phyloP scores from a whole-genome alignment of 1,140 invertebrate genomes.

The Whitmania pigra region DNA sequence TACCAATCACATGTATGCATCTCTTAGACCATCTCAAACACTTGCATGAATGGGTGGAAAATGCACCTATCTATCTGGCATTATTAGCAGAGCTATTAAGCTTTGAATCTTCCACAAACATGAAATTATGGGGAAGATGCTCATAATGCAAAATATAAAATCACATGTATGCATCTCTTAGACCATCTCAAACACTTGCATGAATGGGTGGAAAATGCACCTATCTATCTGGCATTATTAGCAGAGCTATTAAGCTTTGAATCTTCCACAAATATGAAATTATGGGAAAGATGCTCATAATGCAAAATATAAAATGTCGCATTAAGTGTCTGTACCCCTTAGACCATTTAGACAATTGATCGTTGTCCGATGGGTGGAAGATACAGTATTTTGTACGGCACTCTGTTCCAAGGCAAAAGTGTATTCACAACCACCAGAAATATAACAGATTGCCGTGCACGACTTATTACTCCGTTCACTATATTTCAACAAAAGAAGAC shows the following conservation, averaged over 20 bases:
- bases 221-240: not conserved
- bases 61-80: not conserved
- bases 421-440: not conserved
- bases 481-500: conserved; percentile 27
- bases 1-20: not conserved
- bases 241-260: not conserved
- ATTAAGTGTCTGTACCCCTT: no score
- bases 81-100: not conserved
- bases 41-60: conserved; percentile 3
- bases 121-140: not conserved
- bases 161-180: not conserved
- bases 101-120: not conserved
- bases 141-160: no score
- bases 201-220: conserved; percentile 1
- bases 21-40: conserved; percentile 11
- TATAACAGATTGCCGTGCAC: not conserved
- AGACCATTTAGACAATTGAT: no score
- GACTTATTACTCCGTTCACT: not conserved
- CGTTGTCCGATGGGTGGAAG: no score
- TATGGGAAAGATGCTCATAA: no score
- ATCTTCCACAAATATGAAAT: not conserved
- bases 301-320: no score
- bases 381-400: no score
- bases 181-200: conserved; percentile 8
- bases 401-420: no score